Percentiles rank a stretch among this genome's conserved stretches.
Conservation (phyloP, 2,888 invertebrate genomes). For the Trissolcus brochymenae region DNA sequence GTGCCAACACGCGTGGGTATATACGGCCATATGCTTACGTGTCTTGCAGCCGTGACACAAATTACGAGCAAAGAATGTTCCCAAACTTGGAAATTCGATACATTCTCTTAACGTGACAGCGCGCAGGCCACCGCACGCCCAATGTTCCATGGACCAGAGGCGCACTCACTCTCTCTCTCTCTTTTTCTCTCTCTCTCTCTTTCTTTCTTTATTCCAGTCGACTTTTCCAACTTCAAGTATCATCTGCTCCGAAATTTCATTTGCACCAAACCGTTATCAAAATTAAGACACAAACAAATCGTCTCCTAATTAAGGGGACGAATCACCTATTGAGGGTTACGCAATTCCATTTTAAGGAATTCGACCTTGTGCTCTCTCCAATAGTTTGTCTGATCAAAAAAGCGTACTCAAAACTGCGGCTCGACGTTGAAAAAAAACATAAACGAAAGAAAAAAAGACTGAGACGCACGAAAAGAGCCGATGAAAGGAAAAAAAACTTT, state of each 20-base stretch:
- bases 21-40: slow-evolving; percentile 56
- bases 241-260: too few relatives aligned
- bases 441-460: slow-evolving; percentile 8
- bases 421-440: slow-evolving; percentile 18
- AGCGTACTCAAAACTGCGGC: slow-evolving; percentile 25
- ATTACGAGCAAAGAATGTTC: slow-evolving; percentile 68
- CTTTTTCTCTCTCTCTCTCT: neutral
- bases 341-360: slow-evolving; percentile 49
- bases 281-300: too few relatives aligned
- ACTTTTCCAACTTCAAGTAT: neutral
- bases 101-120: slow-evolving; percentile 68
- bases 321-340: slow-evolving; percentile 30
- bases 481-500: slow-evolving; percentile 2
- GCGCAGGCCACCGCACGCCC: slow-evolving; percentile 41
- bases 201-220: neutral
- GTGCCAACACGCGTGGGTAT: slow-evolving; percentile 53
- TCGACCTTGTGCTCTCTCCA: slow-evolving; percentile 46
- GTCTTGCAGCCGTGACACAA: slow-evolving; percentile 68
- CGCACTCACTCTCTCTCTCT: slow-evolving; percentile 23
- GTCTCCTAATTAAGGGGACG: neutral
- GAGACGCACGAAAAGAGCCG: neutral
- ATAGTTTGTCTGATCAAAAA: slow-evolving; percentile 50
- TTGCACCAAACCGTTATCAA: too few relatives aligned
- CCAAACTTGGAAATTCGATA: slow-evolving; percentile 73
- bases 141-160: slow-evolving; percentile 21